These are phyloP conservation scores for Chlamydotis undulata DNA, from an alignment of 2,113 vertebrate genomes.

Conservation along the genomic window DNA sequence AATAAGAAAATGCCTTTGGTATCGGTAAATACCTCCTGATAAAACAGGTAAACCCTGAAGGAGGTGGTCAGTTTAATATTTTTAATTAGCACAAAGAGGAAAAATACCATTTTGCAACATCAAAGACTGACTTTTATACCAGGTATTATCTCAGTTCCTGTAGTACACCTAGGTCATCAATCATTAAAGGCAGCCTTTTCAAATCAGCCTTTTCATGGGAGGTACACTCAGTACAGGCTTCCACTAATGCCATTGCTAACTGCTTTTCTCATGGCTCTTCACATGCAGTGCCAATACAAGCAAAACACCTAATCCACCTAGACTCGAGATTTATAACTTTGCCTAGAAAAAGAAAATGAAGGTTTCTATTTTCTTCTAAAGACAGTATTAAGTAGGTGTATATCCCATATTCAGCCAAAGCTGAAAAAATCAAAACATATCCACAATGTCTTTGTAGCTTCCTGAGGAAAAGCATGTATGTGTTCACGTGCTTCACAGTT, in stretches of 20 bases:
- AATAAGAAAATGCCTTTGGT: neutral
- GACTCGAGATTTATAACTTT: neutral
- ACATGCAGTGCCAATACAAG: neutral
- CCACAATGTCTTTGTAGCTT: neutral
- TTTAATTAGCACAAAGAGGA: neutral
- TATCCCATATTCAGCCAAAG: neutral
- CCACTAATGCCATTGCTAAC: neutral
- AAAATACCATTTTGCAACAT: neutral
- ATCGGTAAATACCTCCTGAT: neutral
- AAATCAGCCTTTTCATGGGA: neutral
- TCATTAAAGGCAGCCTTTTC: neutral
- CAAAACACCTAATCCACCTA: neutral
- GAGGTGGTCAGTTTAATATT: neutral
- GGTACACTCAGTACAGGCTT: neutral
- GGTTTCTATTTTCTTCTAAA: neutral
- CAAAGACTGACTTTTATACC: neutral
- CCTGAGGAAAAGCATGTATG: neutral
- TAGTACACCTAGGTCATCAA: neutral
- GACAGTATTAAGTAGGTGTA: neutral
- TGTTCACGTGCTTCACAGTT: neutral
- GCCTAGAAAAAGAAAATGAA: neutral
- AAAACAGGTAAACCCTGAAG: neutral
- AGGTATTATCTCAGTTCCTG: neutral
- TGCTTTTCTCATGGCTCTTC: neutral
- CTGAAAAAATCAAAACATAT: neutral